A percentile compares a stretch with the other conserved stretches of the same genome.
Evolutionary conservation across 2,113 vertebrate species (phyloP).

Genomic region (Crocuta crocuta): DNA sequence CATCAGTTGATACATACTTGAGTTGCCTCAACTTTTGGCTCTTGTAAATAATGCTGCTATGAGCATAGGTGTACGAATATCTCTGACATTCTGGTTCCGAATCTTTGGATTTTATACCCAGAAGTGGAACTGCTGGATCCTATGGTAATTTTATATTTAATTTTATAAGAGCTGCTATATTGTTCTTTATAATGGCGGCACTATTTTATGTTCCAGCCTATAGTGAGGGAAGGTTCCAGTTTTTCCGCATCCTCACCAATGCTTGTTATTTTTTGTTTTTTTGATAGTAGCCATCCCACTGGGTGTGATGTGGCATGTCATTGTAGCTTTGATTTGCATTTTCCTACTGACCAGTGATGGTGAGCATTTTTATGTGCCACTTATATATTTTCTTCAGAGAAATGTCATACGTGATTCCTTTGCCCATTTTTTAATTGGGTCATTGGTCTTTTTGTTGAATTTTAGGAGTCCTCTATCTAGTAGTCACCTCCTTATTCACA

Average conservation of each 20-base stretch:
- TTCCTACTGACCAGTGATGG: neutral
- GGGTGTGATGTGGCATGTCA: neutral
- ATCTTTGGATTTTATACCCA: neutral
- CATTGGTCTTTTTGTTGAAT: neutral
- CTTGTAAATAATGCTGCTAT: neutral
- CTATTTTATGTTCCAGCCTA: neutral
- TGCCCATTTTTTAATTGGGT: neutral
- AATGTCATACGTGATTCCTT: neutral
- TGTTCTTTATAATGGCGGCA: neutral
- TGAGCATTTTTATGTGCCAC: neutral
- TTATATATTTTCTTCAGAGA: slow-evolving; percentile 1
- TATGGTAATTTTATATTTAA: neutral
- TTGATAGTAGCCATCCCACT: neutral
- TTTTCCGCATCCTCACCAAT: neutral
- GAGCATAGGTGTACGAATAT: neutral
- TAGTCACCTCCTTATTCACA: neutral
- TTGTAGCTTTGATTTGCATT: neutral
- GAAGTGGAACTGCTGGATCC: neutral
- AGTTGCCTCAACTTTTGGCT: neutral
- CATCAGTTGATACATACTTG: neutral
- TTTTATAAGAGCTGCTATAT: neutral
- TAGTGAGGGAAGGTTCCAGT: neutral
- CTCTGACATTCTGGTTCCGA: neutral
- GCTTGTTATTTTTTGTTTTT: neutral
- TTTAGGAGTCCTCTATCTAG: neutral